These are phyloP conservation scores for Parasteatoda tepidariorum DNA, from an alignment of 1,140 invertebrate genomes.

Conservation along the genomic window DNA sequence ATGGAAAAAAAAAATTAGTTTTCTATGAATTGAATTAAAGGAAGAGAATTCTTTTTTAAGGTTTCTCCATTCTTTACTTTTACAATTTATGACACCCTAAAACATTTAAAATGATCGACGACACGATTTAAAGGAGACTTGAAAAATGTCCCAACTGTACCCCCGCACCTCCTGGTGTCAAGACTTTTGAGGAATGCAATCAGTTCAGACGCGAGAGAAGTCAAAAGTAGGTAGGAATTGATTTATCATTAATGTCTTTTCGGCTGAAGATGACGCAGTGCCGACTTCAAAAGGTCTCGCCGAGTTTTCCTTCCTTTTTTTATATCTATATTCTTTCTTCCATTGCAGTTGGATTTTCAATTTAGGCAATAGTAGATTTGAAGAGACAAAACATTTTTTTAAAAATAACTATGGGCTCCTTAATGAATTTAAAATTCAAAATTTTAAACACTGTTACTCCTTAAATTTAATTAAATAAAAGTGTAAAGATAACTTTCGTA, in stretches of 20 bases:
- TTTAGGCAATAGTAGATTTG: too few relatives aligned
- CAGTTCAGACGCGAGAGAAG: background rate
- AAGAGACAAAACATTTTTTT: too few relatives aligned
- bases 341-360: too few relatives aligned
- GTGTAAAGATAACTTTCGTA: too few relatives aligned
- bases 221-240: background rate
- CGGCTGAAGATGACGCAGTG: conserved; percentile 16
- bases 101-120: background rate
- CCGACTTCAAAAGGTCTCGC: background rate
- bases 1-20: too few relatives aligned
- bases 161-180: background rate
- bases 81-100: background rate
- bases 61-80: background rate
- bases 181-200: background rate
- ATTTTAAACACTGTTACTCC: too few relatives aligned
- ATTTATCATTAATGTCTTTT: conserved; percentile 35
- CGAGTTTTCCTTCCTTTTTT: background rate
- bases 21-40: background rate
- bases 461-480: too few relatives aligned
- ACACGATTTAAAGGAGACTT: background rate
- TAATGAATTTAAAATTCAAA: too few relatives aligned
- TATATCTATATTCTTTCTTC: background rate
- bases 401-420: too few relatives aligned
- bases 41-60: background rate
- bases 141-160: background rate